Conservation (phyloP, 2,888 invertebrate genomes). For the Idaea aversata region DNA sequence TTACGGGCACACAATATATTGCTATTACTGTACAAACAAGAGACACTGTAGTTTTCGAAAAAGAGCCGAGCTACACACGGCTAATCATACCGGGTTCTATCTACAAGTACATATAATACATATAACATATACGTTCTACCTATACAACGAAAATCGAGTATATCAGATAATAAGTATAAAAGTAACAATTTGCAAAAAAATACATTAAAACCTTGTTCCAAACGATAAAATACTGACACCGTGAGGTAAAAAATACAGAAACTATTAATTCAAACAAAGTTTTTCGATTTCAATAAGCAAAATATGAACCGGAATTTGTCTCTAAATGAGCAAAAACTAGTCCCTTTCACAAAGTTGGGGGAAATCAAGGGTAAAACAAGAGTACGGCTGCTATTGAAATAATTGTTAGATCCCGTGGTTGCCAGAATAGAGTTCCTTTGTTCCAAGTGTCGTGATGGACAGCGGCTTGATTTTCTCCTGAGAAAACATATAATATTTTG, state of each 20-base stretch:
- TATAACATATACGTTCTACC: not conserved
- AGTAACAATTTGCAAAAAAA: not conserved
- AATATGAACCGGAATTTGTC: slow-evolving; percentile 1
- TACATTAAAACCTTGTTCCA: not conserved
- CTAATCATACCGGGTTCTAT: not conserved
- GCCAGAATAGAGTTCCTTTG: slow-evolving; percentile 69
- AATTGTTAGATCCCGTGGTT: slow-evolving; percentile 50
- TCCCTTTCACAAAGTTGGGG: slow-evolving; percentile 12
- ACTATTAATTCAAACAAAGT: not conserved
- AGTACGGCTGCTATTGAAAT: slow-evolving; percentile 47
- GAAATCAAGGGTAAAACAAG: slow-evolving; percentile 49
- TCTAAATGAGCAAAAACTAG: slow-evolving; percentile 16
- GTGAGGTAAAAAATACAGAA: not conserved
- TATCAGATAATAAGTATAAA: not conserved
- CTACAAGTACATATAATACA: not conserved
- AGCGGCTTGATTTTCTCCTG: slow-evolving; percentile 83
- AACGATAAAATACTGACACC: not conserved
- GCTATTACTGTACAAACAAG: slow-evolving; percentile 3
- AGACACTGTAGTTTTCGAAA: slow-evolving; percentile 9
- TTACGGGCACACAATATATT: slow-evolving; percentile 1
- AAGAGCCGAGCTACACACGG: not conserved
- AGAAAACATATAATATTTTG: slow-evolving; percentile 24
- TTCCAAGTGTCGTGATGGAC: slow-evolving; percentile 83
- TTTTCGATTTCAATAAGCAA: not conserved
- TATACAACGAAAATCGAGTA: not conserved